Conservation (phyloP, 2,888 invertebrate genomes). For the Patella pellucida region DNA sequence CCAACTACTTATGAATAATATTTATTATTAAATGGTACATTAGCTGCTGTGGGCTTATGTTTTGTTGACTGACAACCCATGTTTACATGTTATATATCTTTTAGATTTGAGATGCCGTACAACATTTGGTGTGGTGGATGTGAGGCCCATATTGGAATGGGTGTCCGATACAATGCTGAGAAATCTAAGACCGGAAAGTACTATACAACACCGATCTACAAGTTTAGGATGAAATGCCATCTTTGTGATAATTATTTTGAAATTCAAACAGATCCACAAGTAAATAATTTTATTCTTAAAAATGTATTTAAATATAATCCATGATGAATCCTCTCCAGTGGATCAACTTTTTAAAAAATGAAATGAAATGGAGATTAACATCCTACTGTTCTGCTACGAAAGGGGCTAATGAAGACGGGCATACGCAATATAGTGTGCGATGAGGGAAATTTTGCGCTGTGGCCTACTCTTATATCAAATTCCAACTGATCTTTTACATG, state of each 20-base stretch:
- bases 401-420: too few relatives aligned
- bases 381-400: too few relatives aligned
- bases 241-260: conserved; percentile 97
- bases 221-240: conserved; percentile 99
- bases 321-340: too few relatives aligned
- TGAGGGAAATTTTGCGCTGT: too few relatives aligned
- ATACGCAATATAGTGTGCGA: too few relatives aligned
- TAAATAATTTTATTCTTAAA: conserved; percentile 66
- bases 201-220: conserved; percentile 96
- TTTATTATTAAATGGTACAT: background rate
- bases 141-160: conserved; percentile 98
- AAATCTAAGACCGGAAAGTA: conserved; percentile 89
- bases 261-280: conserved; percentile 97
- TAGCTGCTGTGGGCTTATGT: background rate
- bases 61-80: too few relatives aligned
- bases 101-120: conserved; percentile 97
- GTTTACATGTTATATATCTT: conserved; percentile 20
- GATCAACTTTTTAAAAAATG: too few relatives aligned
- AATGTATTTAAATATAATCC: background rate
- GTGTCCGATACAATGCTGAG: conserved; percentile 90
- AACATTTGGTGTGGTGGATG: conserved; percentile 99
- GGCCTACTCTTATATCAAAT: too few relatives aligned
- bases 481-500: too few relatives aligned
- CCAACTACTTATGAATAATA: background rate
- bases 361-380: too few relatives aligned